A percentile compares a stretch with the other conserved stretches of the same genome.
phyloP scores from a whole-genome alignment of 2,113 vertebrate species.

The Odobenus rosmarus region DNA sequence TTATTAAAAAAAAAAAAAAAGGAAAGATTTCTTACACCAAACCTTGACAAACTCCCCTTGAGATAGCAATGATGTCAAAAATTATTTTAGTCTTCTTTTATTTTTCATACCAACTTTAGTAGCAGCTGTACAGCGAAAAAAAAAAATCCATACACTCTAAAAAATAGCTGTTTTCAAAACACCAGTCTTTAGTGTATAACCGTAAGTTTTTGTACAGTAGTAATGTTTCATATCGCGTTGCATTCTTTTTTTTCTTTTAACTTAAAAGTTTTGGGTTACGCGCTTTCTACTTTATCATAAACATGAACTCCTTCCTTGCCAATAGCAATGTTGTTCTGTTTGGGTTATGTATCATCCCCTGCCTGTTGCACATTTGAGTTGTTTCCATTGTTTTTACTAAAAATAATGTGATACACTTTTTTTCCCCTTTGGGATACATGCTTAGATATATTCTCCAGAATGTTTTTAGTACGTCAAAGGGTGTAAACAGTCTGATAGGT shows the following conservation, averaged over 20 bases:
- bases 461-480: not conserved
- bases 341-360: not conserved
- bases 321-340: not conserved
- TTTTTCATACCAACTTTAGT: not conserved
- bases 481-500: not conserved
- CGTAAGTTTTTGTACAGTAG: not conserved
- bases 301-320: not conserved
- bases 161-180: slow-evolving; percentile 23
- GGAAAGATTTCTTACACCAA: not conserved
- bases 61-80: not conserved
- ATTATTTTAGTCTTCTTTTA: not conserved
- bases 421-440: not conserved
- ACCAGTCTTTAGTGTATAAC: not conserved
- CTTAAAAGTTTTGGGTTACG: not conserved
- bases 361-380: not conserved
- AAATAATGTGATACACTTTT: not conserved
- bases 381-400: not conserved
- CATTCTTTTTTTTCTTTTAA: not conserved
- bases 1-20: not conserved
- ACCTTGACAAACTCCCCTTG: not conserved
- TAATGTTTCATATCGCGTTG: not conserved
- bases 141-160: not conserved
- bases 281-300: not conserved
- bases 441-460: not conserved
- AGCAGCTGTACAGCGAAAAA: not conserved